Percentiles rank a stretch among this genome's conserved stretches.
These are phyloP conservation scores for Tortricodes alternella DNA, from an alignment of 2,888 invertebrate genomes.

Conservation along the genomic window DNA sequence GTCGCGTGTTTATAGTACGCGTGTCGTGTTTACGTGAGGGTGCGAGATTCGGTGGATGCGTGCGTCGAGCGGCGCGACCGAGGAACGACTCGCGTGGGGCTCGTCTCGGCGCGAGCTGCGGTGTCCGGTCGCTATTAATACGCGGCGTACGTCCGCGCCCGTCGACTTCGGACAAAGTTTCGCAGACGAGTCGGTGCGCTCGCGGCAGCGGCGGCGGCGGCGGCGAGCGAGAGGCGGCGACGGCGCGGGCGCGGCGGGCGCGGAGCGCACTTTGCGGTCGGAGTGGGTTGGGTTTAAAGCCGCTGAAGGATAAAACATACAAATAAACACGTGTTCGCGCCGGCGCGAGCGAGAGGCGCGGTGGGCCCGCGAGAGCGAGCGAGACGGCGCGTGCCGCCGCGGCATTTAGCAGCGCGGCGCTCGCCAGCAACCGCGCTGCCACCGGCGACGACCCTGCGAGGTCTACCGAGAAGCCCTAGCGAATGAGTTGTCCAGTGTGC, in stretches of 20 bases:
- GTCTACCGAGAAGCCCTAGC: neutral
- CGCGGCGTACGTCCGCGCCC: conserved; percentile 79
- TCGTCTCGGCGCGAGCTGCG: conserved; percentile 57
- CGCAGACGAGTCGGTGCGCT: conserved; percentile 74
- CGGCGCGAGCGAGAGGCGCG: conserved; percentile 83
- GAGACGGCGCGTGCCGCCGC: conserved; percentile 69
- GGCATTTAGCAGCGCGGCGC: conserved; percentile 75
- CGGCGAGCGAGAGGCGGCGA: conserved; percentile 75
- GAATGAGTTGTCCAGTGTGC: conserved; percentile 2
- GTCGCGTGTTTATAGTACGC: conserved; percentile 39
- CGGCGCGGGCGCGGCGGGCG: conserved; percentile 82
- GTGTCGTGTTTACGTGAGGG: conserved; percentile 46
- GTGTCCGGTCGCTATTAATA: conserved; percentile 79
- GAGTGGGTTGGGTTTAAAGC: conserved; percentile 86
- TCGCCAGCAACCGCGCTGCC: conserved; percentile 52
- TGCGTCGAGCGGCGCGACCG: conserved; percentile 57
- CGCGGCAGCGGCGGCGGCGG: conserved; percentile 67
- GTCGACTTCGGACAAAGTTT: conserved; percentile 82
- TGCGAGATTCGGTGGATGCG: conserved; percentile 56
- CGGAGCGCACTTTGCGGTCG: conserved; percentile 85
- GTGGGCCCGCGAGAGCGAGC: conserved; percentile 64
- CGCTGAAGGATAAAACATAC: conserved; percentile 85
- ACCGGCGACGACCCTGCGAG: conserved; percentile 33
- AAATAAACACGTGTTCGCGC: conserved; percentile 85
- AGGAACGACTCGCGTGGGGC: conserved; percentile 42